These are phyloP conservation scores for Thalassaphorura encarpata DNA, from an alignment of 1,140 invertebrate species.

Conservation along the genomic window DNA sequence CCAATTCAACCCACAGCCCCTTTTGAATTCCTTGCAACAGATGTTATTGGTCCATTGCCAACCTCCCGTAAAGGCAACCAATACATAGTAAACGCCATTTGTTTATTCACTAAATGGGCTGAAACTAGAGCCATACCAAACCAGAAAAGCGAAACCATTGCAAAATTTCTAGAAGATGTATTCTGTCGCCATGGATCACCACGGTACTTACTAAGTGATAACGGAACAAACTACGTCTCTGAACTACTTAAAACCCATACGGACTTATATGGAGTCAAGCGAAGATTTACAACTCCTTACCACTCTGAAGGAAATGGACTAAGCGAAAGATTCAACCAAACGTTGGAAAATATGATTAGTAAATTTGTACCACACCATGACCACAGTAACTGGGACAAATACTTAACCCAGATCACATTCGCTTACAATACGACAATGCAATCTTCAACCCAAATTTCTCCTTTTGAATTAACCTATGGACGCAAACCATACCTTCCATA, in stretches of 20 bases:
- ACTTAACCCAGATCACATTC: not conserved
- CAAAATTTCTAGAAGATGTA: conserved; percentile 1
- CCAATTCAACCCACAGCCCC: not conserved
- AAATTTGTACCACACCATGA: not conserved
- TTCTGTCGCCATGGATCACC: not conserved
- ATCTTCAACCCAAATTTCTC: not conserved
- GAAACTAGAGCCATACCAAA: not conserved
- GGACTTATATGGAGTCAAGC: not conserved
- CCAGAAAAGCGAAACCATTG: not conserved
- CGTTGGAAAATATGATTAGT: not conserved
- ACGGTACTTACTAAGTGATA: not conserved
- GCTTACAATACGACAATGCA: conserved; percentile 4
- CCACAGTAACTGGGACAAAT: conserved; percentile 1
- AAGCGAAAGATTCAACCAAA: not conserved
- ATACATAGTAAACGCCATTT: conserved; percentile 28
- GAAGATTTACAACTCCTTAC: conserved; percentile 2
- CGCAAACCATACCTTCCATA: not conserved
- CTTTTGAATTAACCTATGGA: conserved; percentile 1
- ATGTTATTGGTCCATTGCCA: conserved; percentile 40
- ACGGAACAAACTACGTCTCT: not conserved
- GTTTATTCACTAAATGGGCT: conserved; percentile 1
- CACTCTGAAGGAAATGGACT: not conserved
- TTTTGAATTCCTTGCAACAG: conserved; percentile 32
- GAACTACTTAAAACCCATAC: not conserved
- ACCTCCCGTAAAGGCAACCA: conserved; percentile 33